Base-by-base conservation (phyloP, 2,888 invertebrate genomes). In the Macrosiphum euphorbiae region DNA sequence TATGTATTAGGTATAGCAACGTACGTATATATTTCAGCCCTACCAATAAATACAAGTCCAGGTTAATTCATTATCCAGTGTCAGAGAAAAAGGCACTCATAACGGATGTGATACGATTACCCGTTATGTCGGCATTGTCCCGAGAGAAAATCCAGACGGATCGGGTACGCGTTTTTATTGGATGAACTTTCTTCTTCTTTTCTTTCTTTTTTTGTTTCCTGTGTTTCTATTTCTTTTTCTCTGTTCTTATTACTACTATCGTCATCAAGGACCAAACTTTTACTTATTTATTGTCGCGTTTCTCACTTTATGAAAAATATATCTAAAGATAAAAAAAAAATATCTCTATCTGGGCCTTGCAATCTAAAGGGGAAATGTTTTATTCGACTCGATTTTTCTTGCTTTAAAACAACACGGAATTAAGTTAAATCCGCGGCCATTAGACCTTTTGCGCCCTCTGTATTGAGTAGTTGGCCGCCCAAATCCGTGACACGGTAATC, bases 201-300 rank as follows among this genome's bases (percentile, higher is more conserved):
- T 94, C 86, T 94, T 94, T 86, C 58, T 94, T 86, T 94, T 93
- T 93, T 89, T 89, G 86, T 93, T 89, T 93, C 78, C 90, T 86
- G 90, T 61, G 86, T 50, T 94, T 94, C 90, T 90, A 90, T 86
- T 94, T 90, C 90, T 90, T 94, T 93, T 90, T 94, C 94, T 90
- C 90, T 61, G 94, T 94, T 90, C 94, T 94, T 94, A 94, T 94
- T 90, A 94, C 94, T 94, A 90, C 94, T 94, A 94, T 94, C 94
- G 94, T 94, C 94, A 94, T 94, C 94, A 94, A 94, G 94, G 94
- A 86, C 94, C 94, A 94, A 94, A 94, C 94, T 94, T 94, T 94
- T 94, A 94, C 94, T 94, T 94, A 94, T 94, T 94, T 94, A 94
- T 90, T 94, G 94, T 94, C 94, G 94, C 94, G 94, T 94, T 94